Evolutionary conservation across 1,140 invertebrate species (phyloP).

Genomic region (Liolophura sinensis): DNA sequence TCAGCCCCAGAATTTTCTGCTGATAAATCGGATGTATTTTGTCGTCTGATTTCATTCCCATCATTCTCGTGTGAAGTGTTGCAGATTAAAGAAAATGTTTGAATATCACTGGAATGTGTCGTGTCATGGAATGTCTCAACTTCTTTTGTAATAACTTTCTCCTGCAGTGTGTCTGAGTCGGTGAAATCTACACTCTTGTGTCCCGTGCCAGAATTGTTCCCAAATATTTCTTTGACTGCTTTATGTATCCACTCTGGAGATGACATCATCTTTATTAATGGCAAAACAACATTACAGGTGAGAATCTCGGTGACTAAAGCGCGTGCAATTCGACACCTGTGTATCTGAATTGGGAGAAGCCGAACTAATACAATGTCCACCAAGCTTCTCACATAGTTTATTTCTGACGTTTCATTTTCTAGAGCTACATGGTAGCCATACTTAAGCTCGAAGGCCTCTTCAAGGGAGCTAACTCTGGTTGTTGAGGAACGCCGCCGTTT

Average conservation of each 20-base stretch:
- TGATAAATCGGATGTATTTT: no score
- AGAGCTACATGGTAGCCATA: conserved; percentile 29
- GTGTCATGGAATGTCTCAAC: background rate
- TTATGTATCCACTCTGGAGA: no score
- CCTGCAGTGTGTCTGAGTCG: conserved; percentile 32
- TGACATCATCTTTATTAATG: conserved; percentile 25
- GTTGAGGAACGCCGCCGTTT: background rate
- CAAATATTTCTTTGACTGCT: no score
- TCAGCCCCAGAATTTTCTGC: no score
- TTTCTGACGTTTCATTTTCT: conserved; percentile 20
- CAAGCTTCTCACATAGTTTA: conserved; percentile 21
- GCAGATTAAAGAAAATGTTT: no score
- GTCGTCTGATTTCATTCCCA: no score
- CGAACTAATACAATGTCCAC: conserved; percentile 23
- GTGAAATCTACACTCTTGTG: background rate
- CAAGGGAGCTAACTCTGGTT: conserved; percentile 17
- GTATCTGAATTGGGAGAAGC: conserved; percentile 16
- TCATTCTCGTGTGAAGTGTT: no score
- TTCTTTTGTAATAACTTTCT: conserved; percentile 12
- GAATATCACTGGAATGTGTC: no score
- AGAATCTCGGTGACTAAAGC: conserved; percentile 33
- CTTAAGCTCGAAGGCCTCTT: conserved; percentile 32
- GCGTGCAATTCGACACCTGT: conserved; percentile 15
- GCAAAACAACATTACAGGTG: conserved; percentile 26
- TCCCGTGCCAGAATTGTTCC: no score